These are phyloP conservation scores for rabbit (Oryctolagus cuniculus) DNA, from an alignment of 2,113 vertebrate species.

Conservation along the genomic window DNA sequence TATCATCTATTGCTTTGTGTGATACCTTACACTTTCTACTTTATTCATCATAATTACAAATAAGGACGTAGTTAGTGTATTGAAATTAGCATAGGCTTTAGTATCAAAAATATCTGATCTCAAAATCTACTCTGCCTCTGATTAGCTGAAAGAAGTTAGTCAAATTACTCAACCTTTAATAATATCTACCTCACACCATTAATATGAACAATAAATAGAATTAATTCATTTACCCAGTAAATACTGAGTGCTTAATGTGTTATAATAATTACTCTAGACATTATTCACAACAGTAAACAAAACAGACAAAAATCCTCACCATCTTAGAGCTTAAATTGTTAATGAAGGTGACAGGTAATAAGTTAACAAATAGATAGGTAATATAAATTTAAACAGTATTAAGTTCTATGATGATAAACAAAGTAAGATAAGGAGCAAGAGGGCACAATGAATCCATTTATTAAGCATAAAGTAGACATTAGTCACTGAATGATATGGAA, in stretches of 20 bases:
- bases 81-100: not conserved
- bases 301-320: conserved; percentile 1
- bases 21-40: not conserved
- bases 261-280: not conserved
- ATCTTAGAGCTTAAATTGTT: not conserved
- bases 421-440: not conserved
- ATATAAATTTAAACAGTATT: not conserved
- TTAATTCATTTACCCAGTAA: not conserved
- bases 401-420: not conserved
- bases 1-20: not conserved
- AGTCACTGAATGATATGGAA: not conserved
- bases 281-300: not conserved
- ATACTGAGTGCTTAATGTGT: conserved; percentile 18
- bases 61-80: not conserved
- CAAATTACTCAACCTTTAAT: not conserved
- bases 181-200: not conserved
- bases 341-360: not conserved
- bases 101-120: conserved; percentile 7
- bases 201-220: not conserved
- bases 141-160: not conserved
- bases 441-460: not conserved
- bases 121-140: not conserved
- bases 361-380: not conserved
- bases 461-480: not conserved
- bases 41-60: not conserved